Evolutionary conservation across 2,888 invertebrate genomes (phyloP).

Genomic region (Drosophila lacicola): DNA sequence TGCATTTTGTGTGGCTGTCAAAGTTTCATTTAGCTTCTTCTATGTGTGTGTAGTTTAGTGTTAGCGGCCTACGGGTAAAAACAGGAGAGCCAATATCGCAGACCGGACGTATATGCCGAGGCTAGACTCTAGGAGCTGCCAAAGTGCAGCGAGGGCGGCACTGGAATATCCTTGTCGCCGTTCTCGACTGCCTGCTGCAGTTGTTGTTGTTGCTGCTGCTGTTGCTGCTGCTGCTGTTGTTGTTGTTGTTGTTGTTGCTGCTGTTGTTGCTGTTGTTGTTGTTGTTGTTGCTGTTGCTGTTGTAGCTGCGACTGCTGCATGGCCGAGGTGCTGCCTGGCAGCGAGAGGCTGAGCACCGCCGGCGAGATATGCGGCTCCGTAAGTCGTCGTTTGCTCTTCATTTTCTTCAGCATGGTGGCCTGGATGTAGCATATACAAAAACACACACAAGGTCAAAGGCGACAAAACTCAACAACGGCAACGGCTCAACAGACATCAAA

Average conservation of each 20-base stretch:
- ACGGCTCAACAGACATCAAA: conserved; percentile 24
- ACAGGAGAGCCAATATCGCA: conserved; percentile 85
- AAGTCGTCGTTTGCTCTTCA: conserved; percentile 98
- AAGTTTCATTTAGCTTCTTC: conserved; percentile 2
- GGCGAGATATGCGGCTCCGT: conserved; percentile 91
- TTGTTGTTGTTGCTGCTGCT: conserved; percentile 54
- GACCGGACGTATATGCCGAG: conserved; percentile 85
- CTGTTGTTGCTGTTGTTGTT: conserved; percentile 35
- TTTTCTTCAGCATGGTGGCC: conserved; percentile 99
- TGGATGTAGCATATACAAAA: conserved; percentile 85
- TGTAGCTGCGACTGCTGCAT: conserved; percentile 55
- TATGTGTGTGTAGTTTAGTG: conserved; percentile 15
- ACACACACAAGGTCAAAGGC: conserved; percentile 72
- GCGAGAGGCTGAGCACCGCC: conserved; percentile 80
- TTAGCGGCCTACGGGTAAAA: conserved; percentile 73
- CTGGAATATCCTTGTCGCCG: conserved; percentile 85
- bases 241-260: conserved; percentile 56
- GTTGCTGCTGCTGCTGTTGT: conserved; percentile 25
- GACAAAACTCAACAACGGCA: conserved; percentile 41
- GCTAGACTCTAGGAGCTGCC: conserved; percentile 82
- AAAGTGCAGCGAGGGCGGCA: conserved; percentile 49
- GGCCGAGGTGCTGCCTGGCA: conserved; percentile 69
- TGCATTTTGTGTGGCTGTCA: conserved; percentile 14
- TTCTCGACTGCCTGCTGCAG: conserved; percentile 85
- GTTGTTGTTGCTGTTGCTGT: conserved; percentile 41